Evolutionary conservation across 92 coral and sea anemone genomes (phyloP).

Genomic region (Zoanthus sociatus): DNA sequence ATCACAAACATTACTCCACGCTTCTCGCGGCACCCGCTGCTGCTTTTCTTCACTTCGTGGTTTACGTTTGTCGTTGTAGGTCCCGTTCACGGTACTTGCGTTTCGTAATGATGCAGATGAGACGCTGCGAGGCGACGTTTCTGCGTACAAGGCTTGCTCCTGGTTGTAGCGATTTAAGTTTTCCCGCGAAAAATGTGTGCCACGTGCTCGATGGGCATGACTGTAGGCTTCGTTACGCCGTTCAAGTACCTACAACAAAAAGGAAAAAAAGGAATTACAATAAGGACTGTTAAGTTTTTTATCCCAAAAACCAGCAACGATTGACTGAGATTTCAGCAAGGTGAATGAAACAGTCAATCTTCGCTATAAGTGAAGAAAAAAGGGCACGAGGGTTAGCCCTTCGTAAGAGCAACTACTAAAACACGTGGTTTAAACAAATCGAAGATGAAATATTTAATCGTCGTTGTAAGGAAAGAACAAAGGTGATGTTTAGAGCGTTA

Average conservation of each 20-base stretch:
- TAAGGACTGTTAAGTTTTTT: too few species aligned
- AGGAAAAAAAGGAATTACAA: neutral
- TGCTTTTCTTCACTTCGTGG: conserved; percentile 38
- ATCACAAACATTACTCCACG: conserved; percentile 70
- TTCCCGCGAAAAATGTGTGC: conserved; percentile 91
- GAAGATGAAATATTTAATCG: too few species aligned
- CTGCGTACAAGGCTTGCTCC: conserved; percentile 41
- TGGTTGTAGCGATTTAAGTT: conserved; percentile 73
- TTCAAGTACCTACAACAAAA: conserved; percentile 67
- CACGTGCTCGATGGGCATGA: conserved; percentile 80
- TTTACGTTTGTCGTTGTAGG: conserved; percentile 5
- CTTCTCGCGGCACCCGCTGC: conserved; percentile 79
- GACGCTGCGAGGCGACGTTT: conserved; percentile 47
- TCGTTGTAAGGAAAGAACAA: too few species aligned
- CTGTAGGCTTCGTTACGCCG: conserved; percentile 94
- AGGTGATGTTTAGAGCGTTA: too few species aligned
- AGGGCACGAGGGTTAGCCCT: too few species aligned
- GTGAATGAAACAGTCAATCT: too few species aligned
- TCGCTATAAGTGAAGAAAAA: too few species aligned
- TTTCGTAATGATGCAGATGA: conserved; percentile 51
- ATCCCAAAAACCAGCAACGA: too few species aligned
- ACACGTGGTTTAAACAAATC: too few species aligned
- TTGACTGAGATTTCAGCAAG: too few species aligned
- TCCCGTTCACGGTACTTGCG: conserved; percentile 1
- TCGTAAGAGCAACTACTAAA: too few species aligned